Conservation (phyloP, 2,797 vertebrate genomes). For the Garrulus glandarius region DNA sequence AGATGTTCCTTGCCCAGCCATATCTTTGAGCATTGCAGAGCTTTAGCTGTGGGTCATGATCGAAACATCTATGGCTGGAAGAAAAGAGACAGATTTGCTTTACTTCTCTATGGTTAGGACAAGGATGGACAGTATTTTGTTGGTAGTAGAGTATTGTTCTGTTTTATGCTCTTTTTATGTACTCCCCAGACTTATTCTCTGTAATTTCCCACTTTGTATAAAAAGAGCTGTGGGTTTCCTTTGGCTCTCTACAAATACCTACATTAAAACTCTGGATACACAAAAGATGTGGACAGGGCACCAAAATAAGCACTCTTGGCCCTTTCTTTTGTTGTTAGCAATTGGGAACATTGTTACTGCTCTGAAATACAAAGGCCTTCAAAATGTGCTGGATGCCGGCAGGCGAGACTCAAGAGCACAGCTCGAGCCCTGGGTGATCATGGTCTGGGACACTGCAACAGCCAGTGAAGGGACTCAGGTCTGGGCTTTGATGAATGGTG, state of each 20-base stretch:
- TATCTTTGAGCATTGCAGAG: not conserved
- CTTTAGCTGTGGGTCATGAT: not conserved
- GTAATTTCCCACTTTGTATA: not conserved
- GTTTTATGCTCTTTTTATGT: not conserved
- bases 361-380: not conserved
- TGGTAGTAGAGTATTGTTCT: not conserved
- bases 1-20: not conserved
- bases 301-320: not conserved
- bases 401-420: not conserved
- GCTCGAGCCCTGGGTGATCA: not conserved
- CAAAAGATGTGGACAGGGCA: not conserved
- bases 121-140: not conserved
- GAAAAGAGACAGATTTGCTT: not conserved
- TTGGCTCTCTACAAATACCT: not conserved
- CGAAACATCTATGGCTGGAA: not conserved
- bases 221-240: not conserved
- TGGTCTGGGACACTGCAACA: accelerated
- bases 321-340: not conserved
- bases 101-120: not conserved
- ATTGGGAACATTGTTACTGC: not conserved
- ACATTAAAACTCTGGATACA: not conserved
- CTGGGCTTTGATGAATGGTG: not conserved
- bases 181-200: not conserved
- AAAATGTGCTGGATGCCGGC: not conserved
- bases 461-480: not conserved